A percentile compares a stretch with the other conserved stretches of the same genome.
phyloP scores from a whole-genome alignment of 2,797 vertebrate genomes.

The Pyrocephalus nanus region DNA sequence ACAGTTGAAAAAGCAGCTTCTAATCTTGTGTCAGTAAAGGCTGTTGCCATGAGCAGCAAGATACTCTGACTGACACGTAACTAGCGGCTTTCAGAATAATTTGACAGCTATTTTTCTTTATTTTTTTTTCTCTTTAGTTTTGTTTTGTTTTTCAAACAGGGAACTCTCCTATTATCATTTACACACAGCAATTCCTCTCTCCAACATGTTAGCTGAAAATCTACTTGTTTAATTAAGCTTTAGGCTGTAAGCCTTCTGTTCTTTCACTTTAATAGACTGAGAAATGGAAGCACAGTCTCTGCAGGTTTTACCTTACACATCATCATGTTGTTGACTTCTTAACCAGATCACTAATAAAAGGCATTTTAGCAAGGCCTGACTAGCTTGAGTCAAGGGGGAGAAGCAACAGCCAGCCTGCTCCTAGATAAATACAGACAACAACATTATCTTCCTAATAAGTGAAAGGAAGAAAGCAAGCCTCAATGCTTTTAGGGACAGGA shows the following conservation, averaged over 20 bases:
- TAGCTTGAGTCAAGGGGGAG: not conserved
- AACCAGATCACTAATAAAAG: not conserved
- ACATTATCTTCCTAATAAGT: not conserved
- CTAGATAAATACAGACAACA: not conserved
- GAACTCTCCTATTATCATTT: slow-evolving; percentile 18
- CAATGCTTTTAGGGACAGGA: not conserved
- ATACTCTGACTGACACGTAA: slow-evolving; percentile 43
- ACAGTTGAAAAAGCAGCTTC: slow-evolving; percentile 34
- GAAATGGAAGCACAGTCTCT: not conserved
- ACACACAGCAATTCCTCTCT: not conserved
- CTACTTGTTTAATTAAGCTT: slow-evolving; percentile 57
- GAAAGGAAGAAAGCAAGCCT: not conserved
- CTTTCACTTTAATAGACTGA: slow-evolving; percentile 2
- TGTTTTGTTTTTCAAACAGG: not conserved
- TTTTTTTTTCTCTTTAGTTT: not conserved
- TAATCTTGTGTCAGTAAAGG: slow-evolving; percentile 37
- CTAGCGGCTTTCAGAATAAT: slow-evolving; percentile 22
- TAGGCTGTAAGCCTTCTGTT: slow-evolving; percentile 34
- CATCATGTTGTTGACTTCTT: slow-evolving; percentile 3
- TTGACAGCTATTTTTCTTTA: slow-evolving; percentile 21
- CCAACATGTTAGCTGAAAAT: slow-evolving; percentile 23
- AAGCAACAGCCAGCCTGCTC: not conserved
- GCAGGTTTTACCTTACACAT: not conserved
- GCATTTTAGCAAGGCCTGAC: not conserved
- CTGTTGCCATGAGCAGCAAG: slow-evolving; percentile 38